phyloP scores from a whole-genome alignment of 1,140 invertebrate species.

The Aphaenogaster rudis region DNA sequence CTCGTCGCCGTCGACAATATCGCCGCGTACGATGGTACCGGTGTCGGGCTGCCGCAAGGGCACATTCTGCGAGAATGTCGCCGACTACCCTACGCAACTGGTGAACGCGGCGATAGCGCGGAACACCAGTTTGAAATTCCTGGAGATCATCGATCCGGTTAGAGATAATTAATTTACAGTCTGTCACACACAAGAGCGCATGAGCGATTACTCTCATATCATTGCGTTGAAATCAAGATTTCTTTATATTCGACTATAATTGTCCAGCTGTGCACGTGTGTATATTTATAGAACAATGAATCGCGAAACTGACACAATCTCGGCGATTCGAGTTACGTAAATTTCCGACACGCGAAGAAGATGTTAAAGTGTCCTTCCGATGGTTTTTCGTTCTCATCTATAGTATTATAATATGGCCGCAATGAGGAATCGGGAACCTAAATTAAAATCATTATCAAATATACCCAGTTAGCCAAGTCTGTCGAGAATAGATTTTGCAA shows the following conservation, averaged over 20 bases:
- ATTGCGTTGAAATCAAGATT: not conserved
- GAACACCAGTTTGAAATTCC: constrained; percentile 59
- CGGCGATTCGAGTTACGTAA: not conserved
- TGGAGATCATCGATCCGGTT: constrained; percentile 61
- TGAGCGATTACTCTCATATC: not conserved
- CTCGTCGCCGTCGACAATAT: not conserved
- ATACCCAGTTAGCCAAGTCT: too few species aligned
- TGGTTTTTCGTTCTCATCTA: not conserved
- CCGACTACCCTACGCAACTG: constrained; percentile 50
- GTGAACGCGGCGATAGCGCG: constrained; percentile 51
- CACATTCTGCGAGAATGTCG: constrained; percentile 58
- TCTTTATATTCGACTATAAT: not conserved
- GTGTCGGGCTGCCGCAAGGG: constrained; percentile 9
- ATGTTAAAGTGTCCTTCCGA: not conserved
- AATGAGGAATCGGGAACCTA: not conserved
- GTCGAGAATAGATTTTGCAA: too few species aligned
- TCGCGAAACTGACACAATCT: not conserved
- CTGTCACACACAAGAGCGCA: not conserved
- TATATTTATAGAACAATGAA: not conserved
- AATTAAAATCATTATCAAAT: constrained; percentile 10
- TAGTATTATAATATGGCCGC: not conserved
- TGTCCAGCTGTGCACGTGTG: not conserved
- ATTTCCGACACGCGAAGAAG: not conserved
- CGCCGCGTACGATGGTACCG: not conserved
- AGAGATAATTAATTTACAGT: constrained; percentile 16